A percentile compares a stretch with the other conserved stretches of the same genome.
Conservation (phyloP, 1,140 invertebrate genomes). For the Drosophila orosa region DNA sequence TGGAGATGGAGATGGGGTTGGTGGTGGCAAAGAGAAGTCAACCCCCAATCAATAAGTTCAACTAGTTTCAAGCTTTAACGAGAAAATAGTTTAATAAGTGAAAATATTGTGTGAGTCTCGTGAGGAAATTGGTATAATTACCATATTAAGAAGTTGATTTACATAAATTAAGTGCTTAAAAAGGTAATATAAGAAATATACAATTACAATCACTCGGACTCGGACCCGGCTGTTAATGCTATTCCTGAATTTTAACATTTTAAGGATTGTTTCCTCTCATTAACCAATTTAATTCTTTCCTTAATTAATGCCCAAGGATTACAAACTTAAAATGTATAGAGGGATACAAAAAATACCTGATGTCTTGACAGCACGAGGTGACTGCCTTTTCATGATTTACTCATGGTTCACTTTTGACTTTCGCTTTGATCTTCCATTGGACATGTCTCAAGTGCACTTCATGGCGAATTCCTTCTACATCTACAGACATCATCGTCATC, state of each 20-base stretch:
- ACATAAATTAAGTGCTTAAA: too few species aligned
- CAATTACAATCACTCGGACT: too few species aligned
- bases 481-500: constrained; percentile 38
- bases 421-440: constrained; percentile 61
- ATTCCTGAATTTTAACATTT: too few species aligned
- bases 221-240: too few species aligned
- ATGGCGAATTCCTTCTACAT: constrained; percentile 43
- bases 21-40: background rate
- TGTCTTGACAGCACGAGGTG: constrained; percentile 1
- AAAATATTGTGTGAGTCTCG: background rate
- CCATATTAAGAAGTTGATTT: background rate
- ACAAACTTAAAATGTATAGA: background rate
- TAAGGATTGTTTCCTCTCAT: background rate
- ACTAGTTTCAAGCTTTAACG: constrained; percentile 20
- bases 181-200: too few species aligned
- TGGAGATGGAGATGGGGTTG: constrained; percentile 9
- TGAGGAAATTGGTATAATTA: background rate
- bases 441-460: constrained; percentile 47
- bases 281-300: background rate
- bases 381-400: constrained; percentile 12
- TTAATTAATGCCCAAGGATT: constrained; percentile 6
- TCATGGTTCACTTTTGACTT: constrained; percentile 49
- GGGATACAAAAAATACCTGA: constrained; percentile 6
- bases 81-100: constrained; percentile 6
- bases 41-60: constrained; percentile 43